Evolutionary conservation across 2,888 invertebrate species (phyloP).

Genomic region (Empis stercorea): DNA sequence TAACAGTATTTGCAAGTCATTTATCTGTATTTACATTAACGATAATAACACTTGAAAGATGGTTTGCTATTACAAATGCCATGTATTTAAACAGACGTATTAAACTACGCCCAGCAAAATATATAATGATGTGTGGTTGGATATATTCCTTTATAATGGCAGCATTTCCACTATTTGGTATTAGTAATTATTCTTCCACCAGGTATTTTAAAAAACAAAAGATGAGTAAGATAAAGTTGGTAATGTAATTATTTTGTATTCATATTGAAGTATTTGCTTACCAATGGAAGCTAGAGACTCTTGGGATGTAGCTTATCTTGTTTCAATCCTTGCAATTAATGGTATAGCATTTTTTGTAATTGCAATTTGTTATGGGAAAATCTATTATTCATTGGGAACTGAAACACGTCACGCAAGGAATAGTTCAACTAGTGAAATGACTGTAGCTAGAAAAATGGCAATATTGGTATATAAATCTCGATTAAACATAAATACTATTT

Average conservation of each 20-base stretch:
- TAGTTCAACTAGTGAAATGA: conserved; percentile 46
- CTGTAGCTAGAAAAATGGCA: conserved; percentile 82
- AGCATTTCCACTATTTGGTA: conserved; percentile 62
- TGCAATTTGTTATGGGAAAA: conserved; percentile 72
- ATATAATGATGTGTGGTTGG: conserved; percentile 71
- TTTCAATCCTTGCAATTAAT: conserved; percentile 59
- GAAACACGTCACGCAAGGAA: conserved; percentile 45
- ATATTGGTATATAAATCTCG: too few species aligned
- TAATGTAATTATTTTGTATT: not conserved
- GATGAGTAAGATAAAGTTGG: too few species aligned
- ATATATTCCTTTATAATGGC: conserved; percentile 64
- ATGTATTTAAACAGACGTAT: conserved; percentile 71
- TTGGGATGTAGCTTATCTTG: conserved; percentile 60
- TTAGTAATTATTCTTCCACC: conserved; percentile 80
- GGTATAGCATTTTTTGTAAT: conserved; percentile 72
- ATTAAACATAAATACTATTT: too few species aligned
- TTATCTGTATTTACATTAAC: conserved; percentile 78
- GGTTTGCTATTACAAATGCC: conserved; percentile 73
- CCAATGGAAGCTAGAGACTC: conserved; percentile 67
- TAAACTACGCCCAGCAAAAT: conserved; percentile 54
- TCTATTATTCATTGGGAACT: conserved; percentile 66
- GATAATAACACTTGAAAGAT: conserved; percentile 72
- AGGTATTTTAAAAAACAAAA: too few species aligned
- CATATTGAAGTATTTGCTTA: conserved; percentile 64
- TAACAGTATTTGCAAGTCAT: conserved; percentile 78